phyloP scores from a whole-genome alignment of 2,797 vertebrate genomes.

The Melanotaenia parkinsoni region DNA sequence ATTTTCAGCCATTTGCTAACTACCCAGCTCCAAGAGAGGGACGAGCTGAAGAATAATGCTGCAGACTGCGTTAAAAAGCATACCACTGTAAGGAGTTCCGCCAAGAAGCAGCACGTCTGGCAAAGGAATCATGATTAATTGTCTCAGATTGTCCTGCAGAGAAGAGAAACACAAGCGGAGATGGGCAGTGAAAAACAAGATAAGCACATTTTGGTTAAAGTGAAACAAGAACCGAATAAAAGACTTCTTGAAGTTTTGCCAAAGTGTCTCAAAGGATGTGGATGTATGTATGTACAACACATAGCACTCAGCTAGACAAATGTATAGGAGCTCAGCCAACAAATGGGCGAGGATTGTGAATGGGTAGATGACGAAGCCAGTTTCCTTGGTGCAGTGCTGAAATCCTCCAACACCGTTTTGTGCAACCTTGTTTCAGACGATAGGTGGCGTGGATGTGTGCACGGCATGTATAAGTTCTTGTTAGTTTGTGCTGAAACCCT shows the following conservation, averaged over 20 bases:
- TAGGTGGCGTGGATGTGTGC: conserved; percentile 3
- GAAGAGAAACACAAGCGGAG: conserved; percentile 30
- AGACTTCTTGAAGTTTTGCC: conserved; percentile 36
- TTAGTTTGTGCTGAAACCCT: not conserved
- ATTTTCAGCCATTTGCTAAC: conserved; percentile 10
- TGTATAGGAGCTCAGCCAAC: conserved; percentile 60
- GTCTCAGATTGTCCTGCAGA: conserved; percentile 90
- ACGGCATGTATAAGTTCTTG: not conserved
- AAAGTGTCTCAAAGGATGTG: conserved; percentile 49
- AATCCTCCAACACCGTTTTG: conserved; percentile 41
- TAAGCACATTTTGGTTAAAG: conserved; percentile 32
- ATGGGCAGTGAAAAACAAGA: conserved; percentile 17
- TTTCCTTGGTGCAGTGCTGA: conserved; percentile 42
- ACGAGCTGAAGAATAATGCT: conserved; percentile 11
- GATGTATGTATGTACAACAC: conserved; percentile 62
- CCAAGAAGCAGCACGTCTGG: conserved; percentile 92
- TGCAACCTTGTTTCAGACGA: conserved; percentile 4
- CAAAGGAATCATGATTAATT: conserved; percentile 92
- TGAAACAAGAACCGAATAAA: conserved; percentile 22
- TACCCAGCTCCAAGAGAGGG: conserved; percentile 4
- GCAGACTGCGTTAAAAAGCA: conserved; percentile 33
- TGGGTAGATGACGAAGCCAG: conserved; percentile 32
- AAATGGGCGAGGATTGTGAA: conserved; percentile 44
- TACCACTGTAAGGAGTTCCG: conserved; percentile 92
- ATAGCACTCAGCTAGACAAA: conserved; percentile 56